Evolutionary conservation across 2,113 vertebrate species (phyloP).

Genomic region (Euleptes europaea): DNA sequence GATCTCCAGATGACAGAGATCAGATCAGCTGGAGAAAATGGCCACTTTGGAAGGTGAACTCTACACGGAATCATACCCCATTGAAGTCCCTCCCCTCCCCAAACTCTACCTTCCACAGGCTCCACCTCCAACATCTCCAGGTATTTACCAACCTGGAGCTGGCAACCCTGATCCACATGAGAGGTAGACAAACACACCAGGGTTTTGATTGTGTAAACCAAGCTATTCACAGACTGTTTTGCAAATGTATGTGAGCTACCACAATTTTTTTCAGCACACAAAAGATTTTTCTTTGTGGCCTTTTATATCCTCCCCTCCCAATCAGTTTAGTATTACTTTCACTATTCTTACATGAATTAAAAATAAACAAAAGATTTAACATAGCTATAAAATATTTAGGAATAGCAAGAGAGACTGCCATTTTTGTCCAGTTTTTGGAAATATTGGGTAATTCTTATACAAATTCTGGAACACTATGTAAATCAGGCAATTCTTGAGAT

Average conservation of each 20-base stretch:
- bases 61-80: too few relatives aligned
- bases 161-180: too few relatives aligned
- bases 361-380: background rate
- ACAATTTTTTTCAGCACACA: background rate
- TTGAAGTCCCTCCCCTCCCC: too few relatives aligned
- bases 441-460: background rate
- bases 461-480: constrained; percentile 34
- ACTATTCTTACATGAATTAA: constrained; percentile 10
- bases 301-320: background rate
- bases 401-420: background rate
- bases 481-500: constrained; percentile 3
- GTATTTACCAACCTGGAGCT: too few relatives aligned
- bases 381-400: background rate
- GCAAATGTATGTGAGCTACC: too few relatives aligned
- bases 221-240: background rate
- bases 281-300: background rate
- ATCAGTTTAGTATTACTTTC: background rate
- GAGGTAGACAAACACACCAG: background rate
- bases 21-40: too few relatives aligned
- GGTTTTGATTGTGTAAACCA: background rate
- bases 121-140: too few relatives aligned
- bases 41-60: too few relatives aligned
- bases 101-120: too few relatives aligned
- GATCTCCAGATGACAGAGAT: too few relatives aligned
- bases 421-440: background rate